Percentiles rank a stretch among this genome's conserved stretches.
Evolutionary conservation across 2,797 vertebrate genomes (phyloP).

Genomic region (Argentina silus): DNA sequence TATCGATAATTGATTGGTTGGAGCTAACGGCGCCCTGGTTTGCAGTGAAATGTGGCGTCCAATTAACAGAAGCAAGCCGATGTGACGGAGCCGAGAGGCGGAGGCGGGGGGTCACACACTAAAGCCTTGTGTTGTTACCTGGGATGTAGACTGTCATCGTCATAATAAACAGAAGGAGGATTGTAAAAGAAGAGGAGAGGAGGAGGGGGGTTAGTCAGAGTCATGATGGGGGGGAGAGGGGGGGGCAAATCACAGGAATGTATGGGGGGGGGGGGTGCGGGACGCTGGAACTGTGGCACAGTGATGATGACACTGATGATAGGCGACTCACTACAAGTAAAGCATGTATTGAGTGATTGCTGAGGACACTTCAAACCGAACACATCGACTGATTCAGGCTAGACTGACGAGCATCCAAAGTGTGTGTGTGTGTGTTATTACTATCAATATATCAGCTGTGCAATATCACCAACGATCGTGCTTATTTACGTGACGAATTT

Average conservation of each 20-base stretch:
- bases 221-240: slow-evolving; percentile 1
- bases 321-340: neutral
- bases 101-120: slow-evolving; percentile 40
- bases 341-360: neutral
- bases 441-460: too few species aligned
- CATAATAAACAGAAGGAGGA: slow-evolving; percentile 66
- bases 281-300: neutral
- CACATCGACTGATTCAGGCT: slow-evolving; percentile 6
- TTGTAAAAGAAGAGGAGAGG: slow-evolving; percentile 59
- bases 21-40: neutral
- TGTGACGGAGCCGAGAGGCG: neutral
- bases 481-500: too few species aligned
- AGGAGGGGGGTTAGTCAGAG: slow-evolving; percentile 50
- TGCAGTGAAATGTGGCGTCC: slow-evolving; percentile 18
- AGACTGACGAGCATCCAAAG: too few species aligned
- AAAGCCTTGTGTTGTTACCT: slow-evolving; percentile 74
- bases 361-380: neutral
- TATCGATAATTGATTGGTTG: too few species aligned
- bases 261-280: neutral
- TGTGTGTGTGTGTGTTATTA: too few species aligned
- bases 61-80: slow-evolving; percentile 57
- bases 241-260: slow-evolving; percentile 38
- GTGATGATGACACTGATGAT: neutral
- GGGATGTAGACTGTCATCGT: slow-evolving; percentile 82
- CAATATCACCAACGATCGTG: too few species aligned